Conservation (phyloP, 2,888 invertebrate species). For the Hecatera dysodea region DNA sequence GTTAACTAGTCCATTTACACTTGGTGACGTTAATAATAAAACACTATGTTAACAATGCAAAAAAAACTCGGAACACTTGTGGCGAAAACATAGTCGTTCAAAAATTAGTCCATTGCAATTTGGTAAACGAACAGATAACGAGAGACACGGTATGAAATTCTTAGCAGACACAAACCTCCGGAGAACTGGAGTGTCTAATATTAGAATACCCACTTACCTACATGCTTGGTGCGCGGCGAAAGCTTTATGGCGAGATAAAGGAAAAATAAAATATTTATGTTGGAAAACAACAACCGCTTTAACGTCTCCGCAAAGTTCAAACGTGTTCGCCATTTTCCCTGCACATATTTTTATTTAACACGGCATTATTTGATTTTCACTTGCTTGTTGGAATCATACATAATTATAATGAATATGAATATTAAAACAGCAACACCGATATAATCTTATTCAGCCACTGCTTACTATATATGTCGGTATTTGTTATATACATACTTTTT, state of each 20-base stretch:
- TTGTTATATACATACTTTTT: no score
- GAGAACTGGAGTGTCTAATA: slow-evolving; percentile 44
- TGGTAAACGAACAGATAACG: not conserved
- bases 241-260: slow-evolving; percentile 58
- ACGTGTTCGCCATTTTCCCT: slow-evolving; percentile 35
- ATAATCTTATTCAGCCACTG: no score
- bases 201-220: slow-evolving; percentile 54
- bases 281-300: slow-evolving; percentile 51
- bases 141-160: slow-evolving; percentile 24
- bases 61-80: not conserved
- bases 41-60: not conserved
- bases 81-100: not conserved
- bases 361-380: slow-evolving; percentile 1
- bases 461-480: no score
- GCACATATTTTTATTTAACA: slow-evolving; percentile 29
- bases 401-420: not conserved
- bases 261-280: slow-evolving; percentile 61
- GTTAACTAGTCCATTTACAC: slow-evolving; percentile 68
- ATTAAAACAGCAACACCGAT: not conserved
- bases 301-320: slow-evolving; percentile 53
- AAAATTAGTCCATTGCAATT: slow-evolving; percentile 5
- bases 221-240: slow-evolving; percentile 43
- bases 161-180: slow-evolving; percentile 30
- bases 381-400: not conserved
- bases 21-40: slow-evolving; percentile 32